Base-by-base conservation (phyloP, 2,888 invertebrate species). In the Melangyna quadrimaculata region DNA sequence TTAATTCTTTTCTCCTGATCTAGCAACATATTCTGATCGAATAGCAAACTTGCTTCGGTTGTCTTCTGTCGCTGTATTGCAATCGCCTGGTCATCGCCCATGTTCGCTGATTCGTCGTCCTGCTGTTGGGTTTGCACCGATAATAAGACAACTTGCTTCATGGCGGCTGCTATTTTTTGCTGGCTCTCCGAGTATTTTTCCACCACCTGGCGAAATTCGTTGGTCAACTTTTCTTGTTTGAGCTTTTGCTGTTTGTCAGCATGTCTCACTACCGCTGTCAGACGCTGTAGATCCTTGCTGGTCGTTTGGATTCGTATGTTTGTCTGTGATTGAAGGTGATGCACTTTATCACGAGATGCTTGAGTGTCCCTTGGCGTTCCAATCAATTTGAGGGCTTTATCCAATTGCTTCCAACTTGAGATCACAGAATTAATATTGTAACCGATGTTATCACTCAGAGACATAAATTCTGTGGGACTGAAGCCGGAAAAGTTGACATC, bases 161-260 rank as follows among this genome's bases (percentile, higher is more conserved):
- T 95, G 89, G 96, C 95, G 55, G 93, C 93, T 19, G 95, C 94
- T 63, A 96, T 94, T 92, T 94, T 93, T 94, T 96, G 96, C 91
- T 98, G 98, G 89, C 96, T 94, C 22, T 94, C 92, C 59, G 96
- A 95, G 90, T 97, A 97, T 90, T 95, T 95, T 87, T 95, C 95
- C 19, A 97, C 93, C 2, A 97, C 95, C 87, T 96, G 96, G 87
- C 95, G 94, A 91, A 98, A 98, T 89, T 96, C 96, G 88, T 95
- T 95, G 12, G 96, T 96, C 14, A 98, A 94, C 89, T 97, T 94
- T 88, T 97, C 97, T 72, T 97, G 94, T 91, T 97, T 97, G 87
- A 98, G 92, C 90, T 96, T 96, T 90, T 96, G 96, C 78, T 96
- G 95, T 88, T 96, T 96, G 90, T 96, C 95, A 0, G 95, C 95